These are phyloP conservation scores for Eulithis prunata DNA, from an alignment of 2,888 invertebrate species.

Conservation along the genomic window DNA sequence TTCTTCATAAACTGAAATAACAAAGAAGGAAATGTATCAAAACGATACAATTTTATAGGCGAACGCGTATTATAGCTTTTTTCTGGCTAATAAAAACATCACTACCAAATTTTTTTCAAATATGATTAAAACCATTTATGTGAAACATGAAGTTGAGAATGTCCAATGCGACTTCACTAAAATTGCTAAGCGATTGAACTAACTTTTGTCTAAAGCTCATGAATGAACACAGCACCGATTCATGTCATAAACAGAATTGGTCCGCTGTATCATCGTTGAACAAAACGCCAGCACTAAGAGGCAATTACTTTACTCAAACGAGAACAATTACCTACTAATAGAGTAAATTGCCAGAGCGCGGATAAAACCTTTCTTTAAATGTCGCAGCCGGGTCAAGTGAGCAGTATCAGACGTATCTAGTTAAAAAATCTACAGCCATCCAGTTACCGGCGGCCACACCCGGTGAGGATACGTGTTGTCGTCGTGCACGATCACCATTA, in stretches of 20 bases:
- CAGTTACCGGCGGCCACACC: constrained; percentile 56
- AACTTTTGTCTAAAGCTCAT: too few relatives aligned
- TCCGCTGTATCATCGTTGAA: constrained; percentile 54
- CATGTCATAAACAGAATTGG: constrained; percentile 2
- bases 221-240: neutral
- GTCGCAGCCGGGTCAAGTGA: constrained; percentile 50
- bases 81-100: too few relatives aligned
- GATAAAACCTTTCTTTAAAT: constrained; percentile 55
- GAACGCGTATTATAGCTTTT: too few relatives aligned
- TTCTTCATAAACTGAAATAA: too few relatives aligned
- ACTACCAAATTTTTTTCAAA: too few relatives aligned
- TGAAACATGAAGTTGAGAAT: too few relatives aligned
- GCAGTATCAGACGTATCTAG: constrained; percentile 58
- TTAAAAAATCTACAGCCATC: constrained; percentile 56
- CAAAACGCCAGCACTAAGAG: constrained; percentile 43
- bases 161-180: too few relatives aligned
- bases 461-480: constrained; percentile 48
- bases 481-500: constrained; percentile 63
- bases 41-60: too few relatives aligned
- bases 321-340: constrained; percentile 58
- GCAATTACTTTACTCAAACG: constrained; percentile 52
- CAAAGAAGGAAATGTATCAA: too few relatives aligned
- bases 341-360: constrained; percentile 50
- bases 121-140: too few relatives aligned
- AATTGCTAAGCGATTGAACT: too few relatives aligned